These are phyloP conservation scores for Gracilinanus agilis DNA, from an alignment of 2,113 vertebrate species.

Conservation along the genomic window DNA sequence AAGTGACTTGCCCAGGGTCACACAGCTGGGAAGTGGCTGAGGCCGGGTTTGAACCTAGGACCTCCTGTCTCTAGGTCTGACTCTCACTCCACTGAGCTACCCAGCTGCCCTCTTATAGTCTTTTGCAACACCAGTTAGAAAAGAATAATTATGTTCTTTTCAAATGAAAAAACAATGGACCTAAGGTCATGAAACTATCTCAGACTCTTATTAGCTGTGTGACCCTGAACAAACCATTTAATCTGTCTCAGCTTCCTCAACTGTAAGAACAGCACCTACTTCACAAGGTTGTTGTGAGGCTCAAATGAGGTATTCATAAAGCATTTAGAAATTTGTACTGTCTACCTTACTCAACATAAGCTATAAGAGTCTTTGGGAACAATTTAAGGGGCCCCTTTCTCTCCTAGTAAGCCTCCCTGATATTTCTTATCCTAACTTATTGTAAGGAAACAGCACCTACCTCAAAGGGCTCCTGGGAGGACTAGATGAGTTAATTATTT, in stretches of 20 bases:
- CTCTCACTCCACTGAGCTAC: too few species aligned
- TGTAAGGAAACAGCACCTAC: background rate
- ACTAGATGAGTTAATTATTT: background rate
- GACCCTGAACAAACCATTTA: background rate
- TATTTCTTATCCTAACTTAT: background rate
- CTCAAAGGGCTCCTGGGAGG: background rate
- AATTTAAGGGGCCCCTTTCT: background rate
- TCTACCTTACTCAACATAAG: background rate
- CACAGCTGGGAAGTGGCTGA: too few species aligned
- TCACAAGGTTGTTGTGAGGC: background rate
- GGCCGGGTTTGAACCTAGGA: too few species aligned
- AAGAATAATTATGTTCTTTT: background rate
- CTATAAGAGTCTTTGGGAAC: background rate
- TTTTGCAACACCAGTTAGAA: background rate
- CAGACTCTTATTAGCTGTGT: background rate
- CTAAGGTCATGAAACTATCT: background rate
- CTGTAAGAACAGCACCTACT: background rate
- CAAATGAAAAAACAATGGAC: background rate
- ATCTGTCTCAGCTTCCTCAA: background rate
- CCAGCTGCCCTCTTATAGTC: background rate
- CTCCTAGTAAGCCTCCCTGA: background rate
- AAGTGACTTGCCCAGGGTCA: too few species aligned
- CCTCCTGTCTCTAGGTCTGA: too few species aligned
- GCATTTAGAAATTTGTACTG: background rate
- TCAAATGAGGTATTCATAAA: background rate